phyloP scores from a whole-genome alignment of 2,888 invertebrate genomes.

The Drosophila maculinotata region DNA sequence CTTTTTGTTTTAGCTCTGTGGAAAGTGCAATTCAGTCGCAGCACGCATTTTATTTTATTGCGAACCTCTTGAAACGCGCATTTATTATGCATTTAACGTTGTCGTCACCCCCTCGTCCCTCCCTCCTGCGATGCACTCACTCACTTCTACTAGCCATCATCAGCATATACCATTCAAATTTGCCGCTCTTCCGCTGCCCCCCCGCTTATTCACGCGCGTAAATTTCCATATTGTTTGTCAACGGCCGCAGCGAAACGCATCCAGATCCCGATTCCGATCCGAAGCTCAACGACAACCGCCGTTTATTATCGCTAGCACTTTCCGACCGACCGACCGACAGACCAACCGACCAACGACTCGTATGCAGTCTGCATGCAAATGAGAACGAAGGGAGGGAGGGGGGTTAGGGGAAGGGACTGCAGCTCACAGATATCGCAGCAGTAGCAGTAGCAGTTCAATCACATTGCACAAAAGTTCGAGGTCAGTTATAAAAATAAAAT shows the following conservation, averaged over 20 bases:
- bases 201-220: slow-evolving; percentile 5
- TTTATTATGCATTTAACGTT: slow-evolving; percentile 82
- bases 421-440: slow-evolving; percentile 72
- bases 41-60: slow-evolving; percentile 67
- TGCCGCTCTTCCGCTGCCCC: slow-evolving; percentile 20
- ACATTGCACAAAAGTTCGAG: slow-evolving; percentile 83
- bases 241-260: slow-evolving; percentile 49
- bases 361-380: slow-evolving; percentile 82
- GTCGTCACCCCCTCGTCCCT: slow-evolving; percentile 30
- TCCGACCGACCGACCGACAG: slow-evolving; percentile 21
- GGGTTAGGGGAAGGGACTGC: slow-evolving; percentile 27
- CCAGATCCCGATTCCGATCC: slow-evolving; percentile 58
- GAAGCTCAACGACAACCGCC: slow-evolving; percentile 54
- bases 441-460: slow-evolving; percentile 81
- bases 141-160: slow-evolving; percentile 19
- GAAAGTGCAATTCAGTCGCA: slow-evolving; percentile 73
- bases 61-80: slow-evolving; percentile 61
- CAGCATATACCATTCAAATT: slow-evolving; percentile 23
- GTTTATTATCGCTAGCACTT: slow-evolving; percentile 52
- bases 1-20: slow-evolving; percentile 66
- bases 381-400: slow-evolving; percentile 5
- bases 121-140: slow-evolving; percentile 12
- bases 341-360: too few species aligned
- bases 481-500: slow-evolving; percentile 81
- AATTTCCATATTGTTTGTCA: slow-evolving; percentile 80